Evolutionary conservation across 92 coral and sea anemone species (phyloP).

Genomic region (Virgularia gustaviana): DNA sequence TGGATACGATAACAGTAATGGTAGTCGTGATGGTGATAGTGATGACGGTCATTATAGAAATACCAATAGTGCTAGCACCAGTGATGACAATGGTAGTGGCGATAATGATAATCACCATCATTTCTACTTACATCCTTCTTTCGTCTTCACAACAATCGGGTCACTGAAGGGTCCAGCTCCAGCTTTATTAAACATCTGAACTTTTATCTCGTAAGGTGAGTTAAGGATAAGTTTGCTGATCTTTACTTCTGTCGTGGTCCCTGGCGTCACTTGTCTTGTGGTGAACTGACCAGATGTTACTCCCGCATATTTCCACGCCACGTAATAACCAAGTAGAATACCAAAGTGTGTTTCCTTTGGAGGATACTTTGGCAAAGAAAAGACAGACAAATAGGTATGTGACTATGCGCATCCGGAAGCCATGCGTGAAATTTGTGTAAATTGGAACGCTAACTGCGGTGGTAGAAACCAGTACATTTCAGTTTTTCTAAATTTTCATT

Average conservation of each 20-base stretch:
- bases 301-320: slow-evolving; percentile 72
- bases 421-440: no score
- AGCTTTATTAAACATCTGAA: slow-evolving; percentile 77
- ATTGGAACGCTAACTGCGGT: no score
- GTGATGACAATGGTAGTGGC: no score
- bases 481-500: no score
- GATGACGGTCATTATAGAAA: no score
- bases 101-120: not conserved
- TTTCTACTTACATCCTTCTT: slow-evolving; percentile 73
- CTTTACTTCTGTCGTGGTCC: slow-evolving; percentile 57
- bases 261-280: slow-evolving; percentile 51
- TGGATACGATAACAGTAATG: no score
- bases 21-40: no score
- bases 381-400: no score
- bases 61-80: no score
- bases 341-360: slow-evolving; percentile 77
- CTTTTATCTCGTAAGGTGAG: slow-evolving; percentile 79
- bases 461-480: no score
- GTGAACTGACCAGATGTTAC: slow-evolving; percentile 55
- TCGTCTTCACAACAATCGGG: slow-evolving; percentile 60
- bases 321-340: slow-evolving; percentile 68
- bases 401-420: no score
- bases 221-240: slow-evolving; percentile 69
- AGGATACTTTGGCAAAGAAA: slow-evolving; percentile 54
- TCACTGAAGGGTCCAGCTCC: slow-evolving; percentile 74